Conservation (phyloP, 2,888 invertebrate species). For the Sipha maydis region DNA sequence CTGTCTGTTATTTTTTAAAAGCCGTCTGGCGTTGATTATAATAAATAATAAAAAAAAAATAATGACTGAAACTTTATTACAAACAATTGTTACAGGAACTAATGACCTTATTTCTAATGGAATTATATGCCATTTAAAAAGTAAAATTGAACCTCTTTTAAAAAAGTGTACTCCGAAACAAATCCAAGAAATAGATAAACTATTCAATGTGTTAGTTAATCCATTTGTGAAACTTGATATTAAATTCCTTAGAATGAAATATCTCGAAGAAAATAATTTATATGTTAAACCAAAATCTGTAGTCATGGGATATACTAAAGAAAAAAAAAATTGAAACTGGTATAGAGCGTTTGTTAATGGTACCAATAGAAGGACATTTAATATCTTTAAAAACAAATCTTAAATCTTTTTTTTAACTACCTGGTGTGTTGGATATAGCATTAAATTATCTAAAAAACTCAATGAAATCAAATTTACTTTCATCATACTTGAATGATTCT, state of each 20-base stretch:
- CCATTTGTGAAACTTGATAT: background rate
- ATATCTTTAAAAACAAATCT: constrained; percentile 11
- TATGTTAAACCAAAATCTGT: constrained; percentile 20
- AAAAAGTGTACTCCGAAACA: background rate
- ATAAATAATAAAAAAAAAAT: no score
- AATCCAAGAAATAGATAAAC: constrained; percentile 4
- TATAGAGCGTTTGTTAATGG: constrained; percentile 22
- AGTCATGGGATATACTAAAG: constrained; percentile 9
- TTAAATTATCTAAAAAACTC: background rate
- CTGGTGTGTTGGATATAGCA: background rate
- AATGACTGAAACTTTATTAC: background rate
- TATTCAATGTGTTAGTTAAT: constrained; percentile 10
- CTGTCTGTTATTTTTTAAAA: no score
- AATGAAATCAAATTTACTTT: background rate
- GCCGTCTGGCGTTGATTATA: no score
- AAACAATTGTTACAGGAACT: constrained; percentile 9
- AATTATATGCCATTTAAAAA: constrained; percentile 20
- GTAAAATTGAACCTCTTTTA: constrained; percentile 2
- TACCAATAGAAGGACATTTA: constrained; percentile 10
- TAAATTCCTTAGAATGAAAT: constrained; percentile 5
- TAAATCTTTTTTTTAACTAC: background rate
- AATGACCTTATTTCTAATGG: constrained; percentile 17
- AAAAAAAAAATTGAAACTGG: constrained; percentile 4
- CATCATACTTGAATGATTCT: background rate
- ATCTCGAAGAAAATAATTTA: constrained; percentile 9